Conservation (phyloP, 1,140 invertebrate species). For the Magallana angulata region DNA sequence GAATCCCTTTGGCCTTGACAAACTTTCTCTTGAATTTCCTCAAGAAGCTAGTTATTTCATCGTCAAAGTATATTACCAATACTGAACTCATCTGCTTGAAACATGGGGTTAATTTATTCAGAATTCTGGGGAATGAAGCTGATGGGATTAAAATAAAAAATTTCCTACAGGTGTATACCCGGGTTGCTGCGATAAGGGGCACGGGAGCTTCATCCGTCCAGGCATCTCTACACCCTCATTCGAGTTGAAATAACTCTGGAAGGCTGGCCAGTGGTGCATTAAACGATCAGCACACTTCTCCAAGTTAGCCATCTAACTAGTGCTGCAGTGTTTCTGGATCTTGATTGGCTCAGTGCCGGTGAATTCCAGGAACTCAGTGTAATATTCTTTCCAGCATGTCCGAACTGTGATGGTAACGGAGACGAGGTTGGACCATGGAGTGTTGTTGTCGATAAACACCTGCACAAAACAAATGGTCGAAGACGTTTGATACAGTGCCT, state of each 20-base stretch:
- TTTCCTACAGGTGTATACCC: conserved; percentile 22
- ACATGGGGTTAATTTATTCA: conserved; percentile 54
- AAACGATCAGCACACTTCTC: conserved; percentile 44
- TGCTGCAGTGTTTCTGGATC: conserved; percentile 52
- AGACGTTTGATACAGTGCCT: neutral
- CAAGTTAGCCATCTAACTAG: conserved; percentile 58
- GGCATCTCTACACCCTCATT: conserved; percentile 48
- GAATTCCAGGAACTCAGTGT: conserved; percentile 59
- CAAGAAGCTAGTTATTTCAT: conserved; percentile 36
- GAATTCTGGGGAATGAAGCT: conserved; percentile 27
- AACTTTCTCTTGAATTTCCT: conserved; percentile 52
- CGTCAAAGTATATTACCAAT: conserved; percentile 33
- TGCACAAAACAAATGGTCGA: too few relatives aligned
- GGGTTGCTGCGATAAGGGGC: too few relatives aligned
- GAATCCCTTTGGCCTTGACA: conserved; percentile 19
- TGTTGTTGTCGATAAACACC: too few relatives aligned
- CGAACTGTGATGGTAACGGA: conserved; percentile 54
- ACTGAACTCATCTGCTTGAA: conserved; percentile 41
- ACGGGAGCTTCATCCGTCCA: conserved; percentile 24
- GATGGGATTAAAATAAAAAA: conserved; percentile 14
- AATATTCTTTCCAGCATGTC: conserved; percentile 43
- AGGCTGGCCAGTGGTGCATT: neutral
- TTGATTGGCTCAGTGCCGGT: conserved; percentile 54
- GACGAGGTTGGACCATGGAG: too few relatives aligned
- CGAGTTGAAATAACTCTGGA: conserved; percentile 45